Evolutionary conservation across 2,888 invertebrate species (phyloP).

Genomic region (Notodonta ziczac): DNA sequence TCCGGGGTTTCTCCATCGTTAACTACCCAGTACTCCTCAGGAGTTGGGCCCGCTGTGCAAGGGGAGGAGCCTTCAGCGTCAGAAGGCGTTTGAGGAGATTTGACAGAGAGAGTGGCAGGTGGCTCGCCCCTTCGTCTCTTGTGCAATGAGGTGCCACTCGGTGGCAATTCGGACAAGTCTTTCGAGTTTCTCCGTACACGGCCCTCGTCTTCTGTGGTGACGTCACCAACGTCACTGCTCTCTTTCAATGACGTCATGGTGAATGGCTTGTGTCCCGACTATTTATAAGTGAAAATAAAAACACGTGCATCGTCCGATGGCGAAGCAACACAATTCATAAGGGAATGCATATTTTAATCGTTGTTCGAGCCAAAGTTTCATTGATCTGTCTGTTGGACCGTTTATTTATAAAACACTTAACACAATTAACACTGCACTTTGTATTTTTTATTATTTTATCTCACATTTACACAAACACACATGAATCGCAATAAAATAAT

Average conservation of each 20-base stretch:
- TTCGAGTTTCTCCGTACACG: slow-evolving; percentile 49
- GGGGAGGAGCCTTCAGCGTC: slow-evolving; percentile 77
- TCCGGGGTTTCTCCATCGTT: slow-evolving; percentile 61
- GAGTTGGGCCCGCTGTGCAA: slow-evolving; percentile 68
- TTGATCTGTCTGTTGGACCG: slow-evolving; percentile 21
- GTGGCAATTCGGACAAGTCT: slow-evolving; percentile 67
- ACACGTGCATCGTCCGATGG: slow-evolving; percentile 62
- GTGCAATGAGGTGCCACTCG: slow-evolving; percentile 73
- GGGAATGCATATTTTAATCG: slow-evolving; percentile 68
- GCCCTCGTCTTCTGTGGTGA: slow-evolving; percentile 36
- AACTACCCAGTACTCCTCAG: slow-evolving; percentile 64
- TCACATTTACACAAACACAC: slow-evolving; percentile 28
- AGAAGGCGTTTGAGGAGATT: slow-evolving; percentile 67
- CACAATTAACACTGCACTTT: slow-evolving; percentile 19
- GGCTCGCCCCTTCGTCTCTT: slow-evolving; percentile 75
- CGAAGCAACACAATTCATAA: slow-evolving; percentile 52
- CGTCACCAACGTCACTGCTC: slow-evolving; percentile 67
- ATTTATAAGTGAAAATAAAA: slow-evolving; percentile 76
- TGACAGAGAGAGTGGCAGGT: slow-evolving; percentile 71
- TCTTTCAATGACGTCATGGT: slow-evolving; percentile 72
- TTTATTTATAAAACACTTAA: slow-evolving; percentile 9
- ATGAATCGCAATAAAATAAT: slow-evolving; percentile 7
- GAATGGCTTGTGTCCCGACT: slow-evolving; percentile 57
- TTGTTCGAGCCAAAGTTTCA: slow-evolving; percentile 23
- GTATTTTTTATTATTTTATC: slow-evolving; percentile 18